phyloP scores from a whole-genome alignment of 1,140 invertebrate genomes.

The Leptestheria dahalacensis region DNA sequence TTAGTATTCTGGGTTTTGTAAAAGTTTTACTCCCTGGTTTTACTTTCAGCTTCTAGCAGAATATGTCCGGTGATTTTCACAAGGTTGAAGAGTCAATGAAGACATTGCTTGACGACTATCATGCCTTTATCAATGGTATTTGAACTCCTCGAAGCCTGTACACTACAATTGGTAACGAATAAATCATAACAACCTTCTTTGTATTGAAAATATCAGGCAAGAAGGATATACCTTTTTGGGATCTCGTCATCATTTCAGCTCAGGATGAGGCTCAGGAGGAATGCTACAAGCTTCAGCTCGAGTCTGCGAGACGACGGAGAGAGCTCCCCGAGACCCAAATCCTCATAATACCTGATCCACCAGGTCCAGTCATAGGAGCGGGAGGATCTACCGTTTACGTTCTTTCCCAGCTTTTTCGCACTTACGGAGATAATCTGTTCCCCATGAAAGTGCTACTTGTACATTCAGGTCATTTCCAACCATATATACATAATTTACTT shows the following conservation, averaged over 20 bases:
- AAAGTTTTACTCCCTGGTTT: no score
- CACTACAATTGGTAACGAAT: no score
- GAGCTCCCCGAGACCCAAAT: conserved; percentile 26
- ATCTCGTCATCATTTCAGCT: conserved; percentile 30
- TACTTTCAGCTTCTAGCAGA: no score
- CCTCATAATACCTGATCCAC: conserved; percentile 27
- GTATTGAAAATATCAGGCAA: no score
- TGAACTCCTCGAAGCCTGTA: no score
- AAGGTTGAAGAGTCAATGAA: no score
- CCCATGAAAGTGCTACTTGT: conserved; percentile 29
- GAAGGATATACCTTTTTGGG: conserved; percentile 24
- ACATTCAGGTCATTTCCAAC: conserved; percentile 24
- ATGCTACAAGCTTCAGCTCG: conserved; percentile 27
- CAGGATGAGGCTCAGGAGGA: conserved; percentile 27
- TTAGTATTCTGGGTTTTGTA: no score
- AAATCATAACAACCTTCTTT: no score
- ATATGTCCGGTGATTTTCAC: no score
- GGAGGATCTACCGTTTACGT: conserved; percentile 31
- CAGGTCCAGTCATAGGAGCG: conserved; percentile 28
- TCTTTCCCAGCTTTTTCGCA: conserved; percentile 23
- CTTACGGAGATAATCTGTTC: conserved; percentile 20
- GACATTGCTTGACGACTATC: no score
- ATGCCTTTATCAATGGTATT: no score
- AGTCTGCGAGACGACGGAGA: conserved; percentile 22
- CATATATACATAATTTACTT: neutral